These are phyloP conservation scores for Zygothrica quintamaculata DNA, from an alignment of 2,888 invertebrate species.

Conservation along the genomic window DNA sequence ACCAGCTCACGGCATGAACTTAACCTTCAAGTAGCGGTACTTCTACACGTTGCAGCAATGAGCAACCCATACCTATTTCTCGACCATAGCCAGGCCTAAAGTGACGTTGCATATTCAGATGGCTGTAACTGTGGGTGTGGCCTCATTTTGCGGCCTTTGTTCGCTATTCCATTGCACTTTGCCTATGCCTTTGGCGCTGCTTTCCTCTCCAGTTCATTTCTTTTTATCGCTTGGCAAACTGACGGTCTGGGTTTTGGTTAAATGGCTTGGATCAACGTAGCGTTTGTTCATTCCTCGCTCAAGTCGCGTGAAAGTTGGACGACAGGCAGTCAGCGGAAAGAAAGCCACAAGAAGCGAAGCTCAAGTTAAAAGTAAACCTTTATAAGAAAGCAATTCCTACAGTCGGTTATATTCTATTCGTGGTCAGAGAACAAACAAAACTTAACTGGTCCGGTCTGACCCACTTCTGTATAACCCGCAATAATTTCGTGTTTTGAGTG, in stretches of 20 bases:
- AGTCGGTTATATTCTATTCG: slow-evolving; percentile 40
- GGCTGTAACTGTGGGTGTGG: slow-evolving; percentile 52
- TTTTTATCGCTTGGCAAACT: slow-evolving; percentile 41
- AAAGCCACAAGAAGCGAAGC: slow-evolving; percentile 53
- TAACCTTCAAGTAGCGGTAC: slow-evolving; percentile 56
- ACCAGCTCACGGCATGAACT: slow-evolving; percentile 52
- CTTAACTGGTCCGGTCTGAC: slow-evolving; percentile 59
- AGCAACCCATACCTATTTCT: not conserved
- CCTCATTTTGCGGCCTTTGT: slow-evolving; percentile 59
- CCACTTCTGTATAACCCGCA: slow-evolving; percentile 43
- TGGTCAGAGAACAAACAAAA: slow-evolving; percentile 47
- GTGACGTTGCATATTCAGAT: slow-evolving; percentile 28
- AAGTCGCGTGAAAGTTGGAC: slow-evolving; percentile 84
- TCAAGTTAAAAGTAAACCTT: slow-evolving; percentile 25
- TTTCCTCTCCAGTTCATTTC: slow-evolving; percentile 65
- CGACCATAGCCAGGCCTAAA: slow-evolving; percentile 13
- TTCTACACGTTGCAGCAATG: slow-evolving; percentile 2
- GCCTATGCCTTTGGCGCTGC: slow-evolving; percentile 51
- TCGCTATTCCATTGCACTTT: slow-evolving; percentile 58
- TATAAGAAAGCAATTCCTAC: slow-evolving; percentile 37
- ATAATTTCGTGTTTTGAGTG: slow-evolving; percentile 64
- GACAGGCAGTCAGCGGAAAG: slow-evolving; percentile 60
- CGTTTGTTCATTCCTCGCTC: slow-evolving; percentile 83
- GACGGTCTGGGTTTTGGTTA: slow-evolving; percentile 66
- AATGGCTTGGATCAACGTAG: slow-evolving; percentile 75